Percentiles rank a stretch among this genome's conserved stretches.
phyloP scores from a whole-genome alignment of 2,888 invertebrate species.

The Nemotelus pantherinus region DNA sequence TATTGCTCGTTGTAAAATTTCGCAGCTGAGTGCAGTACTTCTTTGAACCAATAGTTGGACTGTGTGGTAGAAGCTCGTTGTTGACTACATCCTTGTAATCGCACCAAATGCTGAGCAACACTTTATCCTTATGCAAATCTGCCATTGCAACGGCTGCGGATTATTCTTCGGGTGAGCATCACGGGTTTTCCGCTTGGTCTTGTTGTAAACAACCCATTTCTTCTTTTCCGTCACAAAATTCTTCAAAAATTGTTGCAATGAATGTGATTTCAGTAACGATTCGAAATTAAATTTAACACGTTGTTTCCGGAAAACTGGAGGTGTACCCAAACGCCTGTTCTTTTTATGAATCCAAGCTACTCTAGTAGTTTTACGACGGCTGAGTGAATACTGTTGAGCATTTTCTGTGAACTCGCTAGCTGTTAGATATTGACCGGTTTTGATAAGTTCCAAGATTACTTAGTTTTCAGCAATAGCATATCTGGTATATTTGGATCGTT shows the following conservation, averaged over 20 bases:
- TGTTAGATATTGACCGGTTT: conserved; percentile 14
- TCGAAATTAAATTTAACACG: conserved; percentile 8
- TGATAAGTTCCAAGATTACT: conserved; percentile 19
- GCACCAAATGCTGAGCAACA: conserved; percentile 2
- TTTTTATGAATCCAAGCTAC: neutral
- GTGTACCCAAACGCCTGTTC: neutral
- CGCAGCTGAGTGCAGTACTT: neutral
- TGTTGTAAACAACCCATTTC: conserved; percentile 18
- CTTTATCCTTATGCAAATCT: conserved; percentile 13
- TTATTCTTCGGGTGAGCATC: too few relatives aligned
- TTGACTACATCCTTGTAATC: conserved; percentile 6
- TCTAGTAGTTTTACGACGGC: too few relatives aligned
- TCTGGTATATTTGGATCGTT: neutral
- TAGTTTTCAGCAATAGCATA: neutral
- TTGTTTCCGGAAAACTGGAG: neutral
- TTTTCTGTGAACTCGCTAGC: conserved; percentile 11
- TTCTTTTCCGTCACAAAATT: neutral
- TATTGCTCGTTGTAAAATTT: neutral
- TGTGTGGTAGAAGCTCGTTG: neutral
- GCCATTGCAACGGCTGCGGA: conserved; percentile 13
- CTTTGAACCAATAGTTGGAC: neutral
- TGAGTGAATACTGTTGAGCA: neutral
- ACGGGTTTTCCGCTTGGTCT: conserved; percentile 3
- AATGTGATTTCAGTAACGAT: neutral
- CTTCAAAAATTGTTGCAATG: conserved; percentile 5